Conservation (phyloP, 2,888 invertebrate species). For the Gastracanthus pulcherrimus region DNA sequence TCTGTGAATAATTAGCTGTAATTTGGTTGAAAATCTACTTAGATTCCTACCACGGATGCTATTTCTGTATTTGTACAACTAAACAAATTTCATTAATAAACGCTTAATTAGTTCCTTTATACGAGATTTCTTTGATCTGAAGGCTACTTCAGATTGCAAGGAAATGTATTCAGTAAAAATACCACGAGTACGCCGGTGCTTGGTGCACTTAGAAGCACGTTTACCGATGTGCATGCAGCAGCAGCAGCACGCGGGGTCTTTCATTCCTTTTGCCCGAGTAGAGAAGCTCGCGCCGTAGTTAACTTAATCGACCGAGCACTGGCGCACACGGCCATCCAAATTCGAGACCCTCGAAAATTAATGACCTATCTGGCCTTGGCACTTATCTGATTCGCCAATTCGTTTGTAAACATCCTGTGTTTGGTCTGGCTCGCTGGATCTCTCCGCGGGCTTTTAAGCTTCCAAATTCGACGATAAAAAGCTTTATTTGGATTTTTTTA, state of each 20-base stretch:
- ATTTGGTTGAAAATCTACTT: too few relatives aligned
- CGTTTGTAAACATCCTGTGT: constrained; percentile 12
- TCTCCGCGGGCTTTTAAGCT: neutral
- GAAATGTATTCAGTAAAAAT: neutral
- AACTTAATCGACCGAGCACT: constrained; percentile 33
- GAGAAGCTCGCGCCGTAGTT: neutral
- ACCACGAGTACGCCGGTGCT: neutral
- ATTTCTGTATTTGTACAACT: neutral
- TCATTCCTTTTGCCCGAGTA: too few relatives aligned
- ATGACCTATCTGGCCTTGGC: constrained; percentile 41
- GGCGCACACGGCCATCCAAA: neutral
- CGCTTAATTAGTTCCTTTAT: neutral
- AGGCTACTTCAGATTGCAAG: constrained; percentile 3
- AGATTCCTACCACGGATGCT: too few relatives aligned
- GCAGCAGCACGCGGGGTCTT: too few relatives aligned
- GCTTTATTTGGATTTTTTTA: too few relatives aligned
- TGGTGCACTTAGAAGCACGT: neutral
- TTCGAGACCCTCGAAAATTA: constrained; percentile 42
- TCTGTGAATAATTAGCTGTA: too few relatives aligned
- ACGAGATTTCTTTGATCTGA: constrained; percentile 16
- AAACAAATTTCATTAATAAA: neutral
- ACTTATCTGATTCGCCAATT: constrained; percentile 37
- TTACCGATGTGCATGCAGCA: constrained; percentile 9
- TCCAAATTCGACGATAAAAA: too few relatives aligned
- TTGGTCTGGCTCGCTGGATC: too few relatives aligned